Conservation (phyloP, 2,113 vertebrate species). For the Callaeas wilsoni region DNA sequence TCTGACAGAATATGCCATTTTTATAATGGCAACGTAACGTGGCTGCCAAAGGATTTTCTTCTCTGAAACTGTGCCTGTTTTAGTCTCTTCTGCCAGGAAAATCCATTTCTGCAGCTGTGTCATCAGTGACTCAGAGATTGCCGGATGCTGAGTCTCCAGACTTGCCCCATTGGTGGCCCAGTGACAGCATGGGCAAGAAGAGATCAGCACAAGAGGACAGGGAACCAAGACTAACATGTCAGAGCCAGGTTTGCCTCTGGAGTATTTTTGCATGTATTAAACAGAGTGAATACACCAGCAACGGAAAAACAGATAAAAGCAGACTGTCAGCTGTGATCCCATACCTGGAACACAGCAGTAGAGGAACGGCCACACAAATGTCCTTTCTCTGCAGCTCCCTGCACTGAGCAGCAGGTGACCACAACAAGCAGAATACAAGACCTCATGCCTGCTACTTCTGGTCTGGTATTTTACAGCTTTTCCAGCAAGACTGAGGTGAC, state of each 20-base stretch:
- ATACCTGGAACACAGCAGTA: background rate
- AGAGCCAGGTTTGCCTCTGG: background rate
- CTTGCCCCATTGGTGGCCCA: background rate
- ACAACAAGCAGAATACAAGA: background rate
- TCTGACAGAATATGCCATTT: background rate
- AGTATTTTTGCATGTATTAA: background rate
- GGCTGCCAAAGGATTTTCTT: background rate
- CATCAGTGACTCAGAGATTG: background rate
- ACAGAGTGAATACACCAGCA: background rate
- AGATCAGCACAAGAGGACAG: background rate
- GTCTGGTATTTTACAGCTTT: background rate
- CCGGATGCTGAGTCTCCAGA: background rate
- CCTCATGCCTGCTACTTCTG: background rate
- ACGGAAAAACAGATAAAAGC: background rate
- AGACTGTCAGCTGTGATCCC: background rate
- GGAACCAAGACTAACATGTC: background rate
- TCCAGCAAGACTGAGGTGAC: background rate
- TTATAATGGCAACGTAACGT: accelerated
- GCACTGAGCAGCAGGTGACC: background rate
- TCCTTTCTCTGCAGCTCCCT: background rate
- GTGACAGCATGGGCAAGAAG: background rate
- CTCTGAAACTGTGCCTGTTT: background rate
- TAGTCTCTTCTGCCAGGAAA: background rate
- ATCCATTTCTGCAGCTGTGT: background rate
- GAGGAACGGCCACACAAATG: background rate